A percentile compares a stretch with the other conserved stretches of the same genome.
Conservation (phyloP, 2,888 invertebrate genomes). For the Cryptosula pallasiana region DNA sequence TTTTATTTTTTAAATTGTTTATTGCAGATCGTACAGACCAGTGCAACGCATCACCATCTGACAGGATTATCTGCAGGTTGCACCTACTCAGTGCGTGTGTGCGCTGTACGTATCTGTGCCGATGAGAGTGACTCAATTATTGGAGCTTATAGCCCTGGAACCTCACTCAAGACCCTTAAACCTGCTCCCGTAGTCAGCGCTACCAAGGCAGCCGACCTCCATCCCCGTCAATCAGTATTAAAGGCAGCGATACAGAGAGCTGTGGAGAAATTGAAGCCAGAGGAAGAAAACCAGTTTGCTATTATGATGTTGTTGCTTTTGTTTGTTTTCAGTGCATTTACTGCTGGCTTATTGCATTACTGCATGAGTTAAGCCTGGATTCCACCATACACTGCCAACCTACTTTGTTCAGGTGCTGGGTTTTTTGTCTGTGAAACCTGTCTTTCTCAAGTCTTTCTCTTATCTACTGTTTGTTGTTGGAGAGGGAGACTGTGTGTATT, state of each 20-base stretch:
- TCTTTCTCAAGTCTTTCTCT: not conserved
- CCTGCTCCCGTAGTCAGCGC: not conserved
- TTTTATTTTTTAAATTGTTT: not conserved
- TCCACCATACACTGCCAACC: too few relatives aligned
- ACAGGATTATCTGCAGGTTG: conserved; percentile 67
- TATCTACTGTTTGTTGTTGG: not conserved
- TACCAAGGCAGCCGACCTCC: not conserved
- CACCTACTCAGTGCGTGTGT: conserved; percentile 73
- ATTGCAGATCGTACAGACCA: conserved; percentile 56
- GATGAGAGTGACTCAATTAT: conserved; percentile 59
- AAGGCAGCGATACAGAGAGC: not conserved
- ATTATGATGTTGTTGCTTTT: not conserved
- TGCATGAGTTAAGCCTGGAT: not conserved
- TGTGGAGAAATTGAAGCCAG: not conserved
- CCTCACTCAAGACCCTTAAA: not conserved
- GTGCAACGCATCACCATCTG: conserved; percentile 57
- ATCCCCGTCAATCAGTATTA: not conserved
- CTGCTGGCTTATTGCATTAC: not conserved
- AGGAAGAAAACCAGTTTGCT: not conserved
- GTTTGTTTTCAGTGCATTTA: not conserved
- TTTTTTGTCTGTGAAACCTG: too few relatives aligned
- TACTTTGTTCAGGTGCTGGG: too few relatives aligned
- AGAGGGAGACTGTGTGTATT: not conserved
- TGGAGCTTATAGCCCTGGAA: conserved; percentile 63
- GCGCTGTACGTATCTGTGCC: conserved; percentile 62